Evolutionary conservation across 2,888 invertebrate genomes (phyloP).

Genomic region (Gibbula magus): DNA sequence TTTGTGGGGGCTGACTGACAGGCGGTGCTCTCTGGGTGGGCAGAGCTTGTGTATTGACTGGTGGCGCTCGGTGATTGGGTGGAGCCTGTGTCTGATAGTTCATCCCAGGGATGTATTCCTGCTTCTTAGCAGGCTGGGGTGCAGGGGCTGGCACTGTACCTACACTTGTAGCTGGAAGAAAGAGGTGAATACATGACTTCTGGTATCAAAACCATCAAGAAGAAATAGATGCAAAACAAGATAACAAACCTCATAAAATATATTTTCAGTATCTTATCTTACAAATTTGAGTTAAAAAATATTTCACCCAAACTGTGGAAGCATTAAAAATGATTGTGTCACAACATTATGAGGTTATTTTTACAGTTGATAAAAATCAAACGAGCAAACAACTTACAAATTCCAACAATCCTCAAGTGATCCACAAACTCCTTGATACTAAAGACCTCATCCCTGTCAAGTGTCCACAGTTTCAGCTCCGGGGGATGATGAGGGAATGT

Average conservation of each 20-base stretch:
- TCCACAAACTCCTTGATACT: conserved; percentile 56
- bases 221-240: no score
- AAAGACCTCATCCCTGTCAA: conserved; percentile 61
- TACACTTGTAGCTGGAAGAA: background rate
- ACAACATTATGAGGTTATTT: no score
- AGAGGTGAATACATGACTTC: background rate
- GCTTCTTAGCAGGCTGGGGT: background rate
- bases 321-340: no score
- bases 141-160: background rate
- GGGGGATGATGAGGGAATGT: conserved; percentile 63
- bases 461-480: conserved; percentile 60
- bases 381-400: background rate
- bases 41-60: background rate
- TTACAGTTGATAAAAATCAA: no score
- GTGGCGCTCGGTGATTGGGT: background rate
- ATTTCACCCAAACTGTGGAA: no score
- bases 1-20: background rate
- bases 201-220: no score
- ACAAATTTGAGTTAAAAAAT: no score
- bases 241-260: no score
- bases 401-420: conserved; percentile 37
- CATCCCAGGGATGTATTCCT: background rate
- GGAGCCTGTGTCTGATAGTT: background rate
- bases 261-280: no score
- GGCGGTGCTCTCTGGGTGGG: background rate